Evolutionary conservation across 2,797 vertebrate species (phyloP).

Genomic region (Echiichthys vipera): DNA sequence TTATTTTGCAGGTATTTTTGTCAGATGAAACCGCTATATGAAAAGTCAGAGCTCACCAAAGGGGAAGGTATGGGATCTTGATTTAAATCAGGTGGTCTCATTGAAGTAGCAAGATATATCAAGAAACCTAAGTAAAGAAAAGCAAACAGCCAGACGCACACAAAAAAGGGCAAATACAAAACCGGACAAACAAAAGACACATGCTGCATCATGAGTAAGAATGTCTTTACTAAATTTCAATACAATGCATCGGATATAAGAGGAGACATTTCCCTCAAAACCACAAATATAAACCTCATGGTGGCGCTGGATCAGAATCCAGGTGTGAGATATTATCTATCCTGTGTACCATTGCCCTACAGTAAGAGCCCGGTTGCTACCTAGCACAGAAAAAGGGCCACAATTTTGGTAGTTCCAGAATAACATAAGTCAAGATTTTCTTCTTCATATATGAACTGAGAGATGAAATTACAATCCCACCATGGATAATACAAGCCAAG

Average conservation of each 20-base stretch:
- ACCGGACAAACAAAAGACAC: not conserved
- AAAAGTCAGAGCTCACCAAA: not conserved
- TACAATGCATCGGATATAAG: too few species aligned
- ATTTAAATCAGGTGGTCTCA: not conserved
- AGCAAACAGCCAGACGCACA: not conserved
- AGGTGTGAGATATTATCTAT: too few species aligned
- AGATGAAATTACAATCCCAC: slow-evolving; percentile 13
- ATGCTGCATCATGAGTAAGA: not conserved
- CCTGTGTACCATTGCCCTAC: not conserved
- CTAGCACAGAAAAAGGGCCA: not conserved
- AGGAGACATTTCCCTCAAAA: not conserved
- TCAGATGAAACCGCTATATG: not conserved
- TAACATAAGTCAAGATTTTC: too few species aligned
- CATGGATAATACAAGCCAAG: slow-evolving; percentile 4
- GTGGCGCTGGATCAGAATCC: not conserved
- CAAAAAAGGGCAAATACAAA: not conserved
- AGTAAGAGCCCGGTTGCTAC: not conserved
- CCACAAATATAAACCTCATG: not conserved
- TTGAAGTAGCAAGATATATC: not conserved
- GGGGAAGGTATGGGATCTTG: not conserved
- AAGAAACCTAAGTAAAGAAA: not conserved
- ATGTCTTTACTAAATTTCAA: not conserved
- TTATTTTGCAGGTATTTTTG: not conserved
- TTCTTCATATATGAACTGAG: too few species aligned
- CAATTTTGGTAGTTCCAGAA: not conserved